A percentile compares a stretch with the other conserved stretches of the same genome.
These are phyloP conservation scores for Linyphia triangularis DNA, from an alignment of 2,888 invertebrate genomes.

Conservation along the genomic window DNA sequence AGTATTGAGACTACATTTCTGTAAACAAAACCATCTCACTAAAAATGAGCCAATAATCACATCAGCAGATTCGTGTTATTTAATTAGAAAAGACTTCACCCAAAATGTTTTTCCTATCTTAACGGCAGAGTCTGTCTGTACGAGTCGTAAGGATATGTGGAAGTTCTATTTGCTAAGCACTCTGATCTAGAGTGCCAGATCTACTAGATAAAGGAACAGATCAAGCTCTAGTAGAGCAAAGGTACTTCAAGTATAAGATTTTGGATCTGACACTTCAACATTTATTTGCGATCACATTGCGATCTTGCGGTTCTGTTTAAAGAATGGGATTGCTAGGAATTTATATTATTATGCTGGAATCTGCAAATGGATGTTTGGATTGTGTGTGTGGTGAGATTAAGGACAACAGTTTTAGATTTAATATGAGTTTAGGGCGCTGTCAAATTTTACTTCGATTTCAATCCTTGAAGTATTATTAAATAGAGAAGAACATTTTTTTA, in stretches of 20 bases:
- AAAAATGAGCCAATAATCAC: not conserved
- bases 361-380: not conserved
- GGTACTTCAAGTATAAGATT: not conserved
- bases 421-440: no score
- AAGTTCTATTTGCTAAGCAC: slow-evolving; percentile 54
- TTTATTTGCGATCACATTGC: slow-evolving; percentile 9
- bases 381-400: not conserved
- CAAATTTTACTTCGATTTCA: no score
- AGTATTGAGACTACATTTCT: no score
- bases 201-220: slow-evolving; percentile 19
- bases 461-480: no score
- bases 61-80: slow-evolving; percentile 11
- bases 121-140: not conserved
- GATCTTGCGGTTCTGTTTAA: slow-evolving; percentile 1
- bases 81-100: slow-evolving; percentile 27
- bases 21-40: slow-evolving; percentile 4
- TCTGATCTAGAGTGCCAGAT: slow-evolving; percentile 13
- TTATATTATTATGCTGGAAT: no score
- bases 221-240: not conserved
- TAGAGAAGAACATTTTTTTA: no score
- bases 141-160: slow-evolving; percentile 9
- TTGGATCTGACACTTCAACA: not conserved
- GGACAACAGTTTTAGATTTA: not conserved
- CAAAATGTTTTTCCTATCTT: slow-evolving; percentile 34
- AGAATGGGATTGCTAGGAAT: not conserved